phyloP scores from a whole-genome alignment of 2,888 invertebrate genomes.

The Julus scanicus region DNA sequence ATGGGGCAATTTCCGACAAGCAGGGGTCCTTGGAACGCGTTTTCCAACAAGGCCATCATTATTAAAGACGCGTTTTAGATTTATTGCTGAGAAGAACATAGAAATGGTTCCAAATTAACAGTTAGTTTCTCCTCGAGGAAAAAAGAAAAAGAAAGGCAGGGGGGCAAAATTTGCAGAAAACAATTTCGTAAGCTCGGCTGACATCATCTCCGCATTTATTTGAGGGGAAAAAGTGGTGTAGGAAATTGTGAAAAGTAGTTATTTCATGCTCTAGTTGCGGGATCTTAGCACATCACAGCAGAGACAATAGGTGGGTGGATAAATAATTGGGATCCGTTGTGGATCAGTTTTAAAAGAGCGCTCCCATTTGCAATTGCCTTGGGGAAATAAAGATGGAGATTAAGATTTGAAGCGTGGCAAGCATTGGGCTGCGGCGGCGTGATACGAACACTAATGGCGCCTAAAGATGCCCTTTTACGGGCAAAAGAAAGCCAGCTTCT shows the following conservation, averaged over 20 bases:
- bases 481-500: constrained; percentile 5
- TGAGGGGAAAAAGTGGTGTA: neutral
- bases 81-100: constrained; percentile 15
- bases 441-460: constrained; percentile 55
- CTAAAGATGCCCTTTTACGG: constrained; percentile 51
- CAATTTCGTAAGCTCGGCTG: constrained; percentile 1
- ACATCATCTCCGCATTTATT: neutral
- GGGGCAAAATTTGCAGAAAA: constrained; percentile 32
- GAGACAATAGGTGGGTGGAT: constrained; percentile 42
- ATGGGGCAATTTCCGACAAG: neutral
- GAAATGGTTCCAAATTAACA: constrained; percentile 41
- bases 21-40: neutral
- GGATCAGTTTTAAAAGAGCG: constrained; percentile 44
- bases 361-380: constrained; percentile 49
- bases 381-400: constrained; percentile 56
- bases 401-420: constrained; percentile 52
- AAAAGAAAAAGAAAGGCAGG: neutral
- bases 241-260: constrained; percentile 45
- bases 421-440: constrained; percentile 55
- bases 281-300: constrained; percentile 30
- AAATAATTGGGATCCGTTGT: constrained; percentile 47
- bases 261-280: constrained; percentile 41
- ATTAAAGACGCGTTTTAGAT: constrained; percentile 10
- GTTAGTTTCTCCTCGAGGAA: neutral
- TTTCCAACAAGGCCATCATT: neutral